A percentile compares a stretch with the other conserved stretches of the same genome.
phyloP scores from a whole-genome alignment of 2,797 vertebrate genomes.

The Malacoctenus gilli region DNA sequence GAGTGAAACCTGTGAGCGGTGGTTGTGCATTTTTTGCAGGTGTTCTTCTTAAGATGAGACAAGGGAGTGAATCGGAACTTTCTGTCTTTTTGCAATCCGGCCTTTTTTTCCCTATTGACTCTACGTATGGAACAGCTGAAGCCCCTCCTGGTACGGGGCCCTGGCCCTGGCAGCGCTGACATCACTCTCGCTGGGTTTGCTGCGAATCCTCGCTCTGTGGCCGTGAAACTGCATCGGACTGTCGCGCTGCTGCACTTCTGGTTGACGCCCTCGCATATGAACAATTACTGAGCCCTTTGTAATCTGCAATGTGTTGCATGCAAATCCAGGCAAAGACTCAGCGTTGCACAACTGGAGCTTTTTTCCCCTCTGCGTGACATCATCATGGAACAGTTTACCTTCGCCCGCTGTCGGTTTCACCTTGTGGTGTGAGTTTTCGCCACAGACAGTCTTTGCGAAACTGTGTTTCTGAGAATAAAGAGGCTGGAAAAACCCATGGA shows the following conservation, averaged over 20 bases:
- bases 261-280: constrained; percentile 29
- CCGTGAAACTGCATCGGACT: constrained; percentile 34
- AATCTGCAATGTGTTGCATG: constrained; percentile 21
- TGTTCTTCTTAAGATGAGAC: too few relatives aligned
- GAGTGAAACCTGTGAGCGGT: too few relatives aligned
- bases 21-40: too few relatives aligned
- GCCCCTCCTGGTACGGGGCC: too few relatives aligned
- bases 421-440: constrained; percentile 20
- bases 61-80: too few relatives aligned
- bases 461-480: constrained; percentile 31
- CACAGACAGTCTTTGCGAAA: constrained; percentile 19
- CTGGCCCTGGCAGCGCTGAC: constrained; percentile 45
- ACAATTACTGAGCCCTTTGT: constrained; percentile 6
- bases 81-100: too few relatives aligned
- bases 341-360: constrained; percentile 20
- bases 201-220: constrained; percentile 46
- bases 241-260: constrained; percentile 31
- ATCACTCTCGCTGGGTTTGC: constrained; percentile 49
- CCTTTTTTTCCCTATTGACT: too few relatives aligned
- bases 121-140: too few relatives aligned
- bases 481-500: constrained; percentile 21
- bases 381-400: constrained; percentile 22
- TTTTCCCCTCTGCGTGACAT: constrained; percentile 20
- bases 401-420: neutral
- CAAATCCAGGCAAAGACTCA: constrained; percentile 11